These are phyloP conservation scores for Chrosomus eos DNA, from an alignment of 2,797 vertebrate species.

Conservation along the genomic window DNA sequence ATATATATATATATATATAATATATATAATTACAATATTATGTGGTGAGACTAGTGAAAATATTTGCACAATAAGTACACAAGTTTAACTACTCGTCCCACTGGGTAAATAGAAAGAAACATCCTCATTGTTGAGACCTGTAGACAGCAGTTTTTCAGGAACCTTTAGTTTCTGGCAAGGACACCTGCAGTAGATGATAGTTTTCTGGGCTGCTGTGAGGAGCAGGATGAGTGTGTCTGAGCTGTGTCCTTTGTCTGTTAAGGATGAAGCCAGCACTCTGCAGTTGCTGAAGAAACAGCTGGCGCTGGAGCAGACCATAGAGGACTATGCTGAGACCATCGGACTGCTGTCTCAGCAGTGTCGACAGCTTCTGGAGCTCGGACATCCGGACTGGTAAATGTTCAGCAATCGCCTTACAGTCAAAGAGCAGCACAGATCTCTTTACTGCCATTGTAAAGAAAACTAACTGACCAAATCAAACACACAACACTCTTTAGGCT, in stretches of 20 bases:
- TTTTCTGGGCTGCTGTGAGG: background rate
- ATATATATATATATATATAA: too few relatives aligned
- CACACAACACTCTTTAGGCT: background rate
- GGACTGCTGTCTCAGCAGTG: constrained; percentile 92
- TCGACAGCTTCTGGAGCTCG: constrained; percentile 89
- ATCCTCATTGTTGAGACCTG: background rate
- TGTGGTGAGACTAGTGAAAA: background rate
- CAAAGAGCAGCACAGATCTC: background rate
- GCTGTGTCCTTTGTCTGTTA: constrained; percentile 25
- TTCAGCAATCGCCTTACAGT: background rate
- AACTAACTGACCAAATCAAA: background rate
- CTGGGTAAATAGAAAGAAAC: background rate
- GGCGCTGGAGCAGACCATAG: constrained; percentile 88
- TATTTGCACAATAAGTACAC: background rate
- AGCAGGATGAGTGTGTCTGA: background rate
- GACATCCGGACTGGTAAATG: constrained; percentile 88
- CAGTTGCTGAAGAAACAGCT: constrained; percentile 95
- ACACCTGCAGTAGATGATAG: background rate
- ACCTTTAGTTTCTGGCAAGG: background rate
- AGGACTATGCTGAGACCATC: constrained; percentile 94
- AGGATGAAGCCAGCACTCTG: constrained; percentile 94
- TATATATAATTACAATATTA: too few relatives aligned
- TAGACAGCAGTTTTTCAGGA: background rate
- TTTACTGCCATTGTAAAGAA: background rate
- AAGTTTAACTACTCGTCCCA: background rate